Percentiles rank a stretch among this genome's conserved stretches.
phyloP scores from a whole-genome alignment of 2,888 invertebrate species.

The Brachynemurus nebulosus region DNA sequence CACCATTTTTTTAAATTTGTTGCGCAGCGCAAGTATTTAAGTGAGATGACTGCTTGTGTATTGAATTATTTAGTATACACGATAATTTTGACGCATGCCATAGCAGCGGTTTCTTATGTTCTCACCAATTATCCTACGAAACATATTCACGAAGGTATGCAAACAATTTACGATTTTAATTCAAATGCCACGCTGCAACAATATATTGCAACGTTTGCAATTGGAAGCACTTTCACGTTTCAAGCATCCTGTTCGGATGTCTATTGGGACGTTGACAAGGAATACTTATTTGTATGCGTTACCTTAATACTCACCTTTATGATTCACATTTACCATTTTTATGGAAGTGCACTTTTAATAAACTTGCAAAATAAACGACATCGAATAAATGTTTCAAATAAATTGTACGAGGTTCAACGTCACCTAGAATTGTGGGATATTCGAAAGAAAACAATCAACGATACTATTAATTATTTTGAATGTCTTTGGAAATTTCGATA shows the following conservation, averaged over 20 bases:
- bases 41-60: no score
- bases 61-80: conserved; percentile 11
- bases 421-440: conserved; percentile 14
- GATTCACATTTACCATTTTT: conserved; percentile 16
- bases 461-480: conserved; percentile 30
- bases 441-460: conserved; percentile 10
- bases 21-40: no score
- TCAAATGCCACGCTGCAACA: no score
- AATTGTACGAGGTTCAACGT: conserved; percentile 12
- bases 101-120: not conserved
- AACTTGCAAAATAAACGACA: conserved; percentile 15
- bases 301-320: conserved; percentile 15
- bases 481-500: conserved; percentile 38
- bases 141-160: no score
- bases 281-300: conserved; percentile 11
- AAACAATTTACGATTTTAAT: no score
- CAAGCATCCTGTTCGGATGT: no score
- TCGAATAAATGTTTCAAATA: conserved; percentile 14
- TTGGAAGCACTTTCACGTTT: no score
- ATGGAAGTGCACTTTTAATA: conserved; percentile 15
- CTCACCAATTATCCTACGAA: no score
- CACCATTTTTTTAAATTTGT: conserved; percentile 9
- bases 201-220: no score
- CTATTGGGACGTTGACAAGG: not conserved
- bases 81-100: conserved; percentile 8